Base-by-base conservation (phyloP, 2,888 invertebrate species). In the Synanthedon tipuliformis region DNA sequence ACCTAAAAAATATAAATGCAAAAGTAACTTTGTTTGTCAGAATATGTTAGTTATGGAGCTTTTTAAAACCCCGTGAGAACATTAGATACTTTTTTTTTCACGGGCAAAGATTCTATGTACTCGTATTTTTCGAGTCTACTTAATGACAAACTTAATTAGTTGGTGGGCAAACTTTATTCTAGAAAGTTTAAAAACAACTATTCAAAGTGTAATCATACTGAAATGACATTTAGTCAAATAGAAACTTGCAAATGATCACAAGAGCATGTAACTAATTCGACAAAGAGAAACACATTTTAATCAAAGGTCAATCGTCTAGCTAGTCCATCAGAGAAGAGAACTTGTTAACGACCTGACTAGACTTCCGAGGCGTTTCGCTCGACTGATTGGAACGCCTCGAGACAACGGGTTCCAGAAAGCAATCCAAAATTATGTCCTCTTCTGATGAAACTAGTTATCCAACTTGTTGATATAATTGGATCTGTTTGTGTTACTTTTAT, bases 341-440 rank as follows among this genome's bases (percentile, higher is more conserved):
- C 69, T 73, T 69, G 67, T 73, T 74, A 73, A 72, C 68, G 64
- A 70, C 64, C 61, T 66, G 61, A 61, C 57, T 59, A 62, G 66
- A 66, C 63, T 60, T 63, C 61, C 58, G 52, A 15, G 15, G 62
- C 68, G 65, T 63, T 65, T 68, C 62, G 60, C 62, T 58, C 62
- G 59, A 58, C 70, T 74, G 74, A 73, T 75, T 78, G 72, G 73
- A 72, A 73, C 68, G 66, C 66, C 70, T 66, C 58, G 65, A 73
- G 68, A 72, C 70, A 74, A 69, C 69, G 61, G 69, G 66, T 70
- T 70, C 63, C 66, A 69, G 71, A 67, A 74, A 78, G 71, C 71
- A 75, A 76, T 79, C 74, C 74, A 69, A 71, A 69, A 77, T 73
- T 73, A 75, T 69, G 69, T 65, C 63, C 60, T 59, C 23, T 50